These are phyloP conservation scores for Tupaia chinensis DNA, from an alignment of 2,113 vertebrate species.

Conservation along the genomic window DNA sequence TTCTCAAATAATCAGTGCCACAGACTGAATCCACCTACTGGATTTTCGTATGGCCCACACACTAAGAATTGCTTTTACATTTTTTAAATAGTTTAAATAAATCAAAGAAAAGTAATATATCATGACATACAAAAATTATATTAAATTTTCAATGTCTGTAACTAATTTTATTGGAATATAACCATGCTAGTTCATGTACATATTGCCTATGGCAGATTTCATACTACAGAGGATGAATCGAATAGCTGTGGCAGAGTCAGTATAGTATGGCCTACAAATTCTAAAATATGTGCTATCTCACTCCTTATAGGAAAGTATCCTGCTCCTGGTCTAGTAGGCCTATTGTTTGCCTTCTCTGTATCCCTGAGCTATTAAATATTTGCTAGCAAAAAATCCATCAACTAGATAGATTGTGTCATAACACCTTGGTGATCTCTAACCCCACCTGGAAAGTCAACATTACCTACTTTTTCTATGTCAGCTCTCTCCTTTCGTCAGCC, in stretches of 20 bases:
- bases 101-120: background rate
- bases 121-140: background rate
- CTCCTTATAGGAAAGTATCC: background rate
- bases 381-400: constrained; percentile 18
- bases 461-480: background rate
- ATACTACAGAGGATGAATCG: background rate
- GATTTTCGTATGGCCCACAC: background rate
- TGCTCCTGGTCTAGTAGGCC: background rate
- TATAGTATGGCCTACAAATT: background rate
- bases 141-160: background rate
- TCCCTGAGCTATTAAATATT: constrained; percentile 1
- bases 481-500: background rate
- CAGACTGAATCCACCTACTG: background rate
- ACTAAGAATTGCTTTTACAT: background rate
- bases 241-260: background rate
- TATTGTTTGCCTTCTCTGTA: background rate
- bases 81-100: background rate
- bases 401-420: background rate
- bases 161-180: background rate
- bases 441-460: constrained; percentile 3
- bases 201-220: background rate
- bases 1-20: background rate
- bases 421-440: background rate
- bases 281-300: background rate
- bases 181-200: background rate